Evolutionary conservation across 2,797 vertebrate species (phyloP).

Genomic region (Pteropus rufus): DNA sequence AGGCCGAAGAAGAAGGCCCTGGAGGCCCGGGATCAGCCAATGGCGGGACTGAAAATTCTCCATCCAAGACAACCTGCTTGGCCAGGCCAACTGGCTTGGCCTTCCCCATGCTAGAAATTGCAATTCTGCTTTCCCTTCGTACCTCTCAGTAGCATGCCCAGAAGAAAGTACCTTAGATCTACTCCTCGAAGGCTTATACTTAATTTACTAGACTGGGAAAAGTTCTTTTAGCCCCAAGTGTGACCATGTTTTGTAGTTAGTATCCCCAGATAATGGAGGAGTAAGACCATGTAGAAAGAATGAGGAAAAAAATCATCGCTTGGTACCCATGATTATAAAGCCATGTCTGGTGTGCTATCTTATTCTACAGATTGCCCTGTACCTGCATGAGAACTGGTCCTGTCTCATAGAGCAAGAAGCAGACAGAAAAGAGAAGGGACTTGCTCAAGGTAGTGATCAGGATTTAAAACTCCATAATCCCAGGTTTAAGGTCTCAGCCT

Average conservation of each 20-base stretch:
- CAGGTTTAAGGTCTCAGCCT: not conserved
- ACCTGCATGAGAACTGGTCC: not conserved
- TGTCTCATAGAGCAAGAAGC: not conserved
- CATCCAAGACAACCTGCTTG: conserved; percentile 40
- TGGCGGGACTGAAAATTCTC: not conserved
- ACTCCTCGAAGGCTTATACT: not conserved
- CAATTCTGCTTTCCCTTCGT: conserved; percentile 1
- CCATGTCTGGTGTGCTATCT: not conserved
- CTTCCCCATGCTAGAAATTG: not conserved
- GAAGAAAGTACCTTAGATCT: conserved; percentile 26
- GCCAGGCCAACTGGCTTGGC: not conserved
- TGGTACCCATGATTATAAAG: not conserved
- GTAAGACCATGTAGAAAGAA: not conserved
- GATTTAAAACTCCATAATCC: conserved; percentile 1
- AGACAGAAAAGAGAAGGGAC: not conserved
- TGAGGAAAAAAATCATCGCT: not conserved
- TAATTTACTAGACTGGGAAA: not conserved
- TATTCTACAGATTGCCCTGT: not conserved
- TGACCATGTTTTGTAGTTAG: conserved; percentile 6
- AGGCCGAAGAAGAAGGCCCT: not conserved
- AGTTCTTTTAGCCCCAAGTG: not conserved
- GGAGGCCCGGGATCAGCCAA: not conserved
- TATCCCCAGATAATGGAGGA: not conserved
- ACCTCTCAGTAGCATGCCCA: not conserved
- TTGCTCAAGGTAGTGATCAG: not conserved